These are phyloP conservation scores for Tricholauxania praeusta DNA, from an alignment of 2,888 invertebrate genomes.

Conservation along the genomic window DNA sequence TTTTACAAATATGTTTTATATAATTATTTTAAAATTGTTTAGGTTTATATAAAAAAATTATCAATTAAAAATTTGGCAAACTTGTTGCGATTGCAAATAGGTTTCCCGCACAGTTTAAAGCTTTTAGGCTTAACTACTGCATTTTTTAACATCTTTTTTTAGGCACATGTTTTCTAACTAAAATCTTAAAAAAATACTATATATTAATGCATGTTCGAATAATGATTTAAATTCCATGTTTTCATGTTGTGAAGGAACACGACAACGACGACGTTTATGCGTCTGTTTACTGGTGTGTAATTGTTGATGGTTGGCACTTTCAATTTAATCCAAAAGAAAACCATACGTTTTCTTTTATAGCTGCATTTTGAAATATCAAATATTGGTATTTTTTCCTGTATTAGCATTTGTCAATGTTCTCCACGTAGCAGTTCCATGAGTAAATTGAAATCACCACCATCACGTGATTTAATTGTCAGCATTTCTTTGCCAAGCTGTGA, in stretches of 20 bases:
- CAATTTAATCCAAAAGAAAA: constrained; percentile 35
- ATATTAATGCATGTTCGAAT: constrained; percentile 10
- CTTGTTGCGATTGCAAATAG: constrained; percentile 33
- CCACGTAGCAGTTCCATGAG: constrained; percentile 95
- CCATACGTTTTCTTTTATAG: constrained; percentile 33
- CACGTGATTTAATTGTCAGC: constrained; percentile 87
- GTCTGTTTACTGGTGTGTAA: too few relatives aligned
- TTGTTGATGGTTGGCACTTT: constrained; percentile 13
- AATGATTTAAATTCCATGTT: neutral
- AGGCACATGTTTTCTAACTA: constrained; percentile 58
- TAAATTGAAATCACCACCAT: constrained; percentile 93
- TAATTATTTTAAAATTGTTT: constrained; percentile 23
- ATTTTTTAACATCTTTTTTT: constrained; percentile 39
- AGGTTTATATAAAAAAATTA: neutral
- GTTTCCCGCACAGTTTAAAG: neutral
- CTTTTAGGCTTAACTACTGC: too few relatives aligned
- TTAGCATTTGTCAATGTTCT: constrained; percentile 77
- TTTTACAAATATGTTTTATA: constrained; percentile 35
- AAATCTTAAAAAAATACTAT: constrained; percentile 35
- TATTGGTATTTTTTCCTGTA: constrained; percentile 5
- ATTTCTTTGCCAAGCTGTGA: constrained; percentile 91
- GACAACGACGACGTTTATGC: too few relatives aligned
- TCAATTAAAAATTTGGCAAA: constrained; percentile 37
- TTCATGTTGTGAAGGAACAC: neutral
- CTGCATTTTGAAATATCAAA: constrained; percentile 36